A percentile compares a stretch with the other conserved stretches of the same genome.
Conservation (phyloP, 1,140 invertebrate species). For the Megathymus violae region DNA sequence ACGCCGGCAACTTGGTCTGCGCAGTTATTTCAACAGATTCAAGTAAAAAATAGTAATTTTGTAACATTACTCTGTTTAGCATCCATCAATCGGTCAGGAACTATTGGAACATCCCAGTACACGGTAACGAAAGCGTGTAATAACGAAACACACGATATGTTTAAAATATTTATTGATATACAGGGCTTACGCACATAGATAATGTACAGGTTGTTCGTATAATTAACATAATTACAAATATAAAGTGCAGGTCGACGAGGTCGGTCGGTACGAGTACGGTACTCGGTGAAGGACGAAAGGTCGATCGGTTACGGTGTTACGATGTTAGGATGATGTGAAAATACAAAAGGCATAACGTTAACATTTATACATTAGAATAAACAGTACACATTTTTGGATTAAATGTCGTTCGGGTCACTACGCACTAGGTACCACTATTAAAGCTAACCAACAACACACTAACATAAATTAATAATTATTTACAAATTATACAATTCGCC, state of each 20-base stretch:
- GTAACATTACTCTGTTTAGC: too few species aligned
- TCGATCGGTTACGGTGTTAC: constrained; percentile 13
- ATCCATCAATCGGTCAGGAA: too few species aligned
- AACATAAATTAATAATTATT: constrained; percentile 78
- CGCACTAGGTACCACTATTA: constrained; percentile 69
- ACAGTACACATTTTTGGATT: constrained; percentile 75
- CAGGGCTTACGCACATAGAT: constrained; percentile 64
- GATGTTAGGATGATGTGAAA: constrained; percentile 54
- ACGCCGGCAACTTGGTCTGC: too few species aligned
- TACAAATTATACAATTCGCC: constrained; percentile 78
- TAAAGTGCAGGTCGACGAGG: constrained; percentile 30
- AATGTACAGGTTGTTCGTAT: constrained; percentile 67
- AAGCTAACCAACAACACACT: constrained; percentile 75
- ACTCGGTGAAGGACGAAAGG: constrained; percentile 19
- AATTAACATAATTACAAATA: constrained; percentile 56
- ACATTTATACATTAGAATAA: constrained; percentile 53
- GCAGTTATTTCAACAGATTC: too few species aligned
- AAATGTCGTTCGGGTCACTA: constrained; percentile 62
- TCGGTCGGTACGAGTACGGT: constrained; percentile 16
- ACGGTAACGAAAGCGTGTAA: too few species aligned
- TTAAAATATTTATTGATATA: constrained; percentile 77
- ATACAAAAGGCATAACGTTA: constrained; percentile 47
- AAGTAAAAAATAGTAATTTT: too few species aligned
- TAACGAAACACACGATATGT: constrained; percentile 46
- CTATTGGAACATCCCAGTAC: too few species aligned